Conservation (phyloP, 2,888 invertebrate species). For the Linnaemya tessellans region DNA sequence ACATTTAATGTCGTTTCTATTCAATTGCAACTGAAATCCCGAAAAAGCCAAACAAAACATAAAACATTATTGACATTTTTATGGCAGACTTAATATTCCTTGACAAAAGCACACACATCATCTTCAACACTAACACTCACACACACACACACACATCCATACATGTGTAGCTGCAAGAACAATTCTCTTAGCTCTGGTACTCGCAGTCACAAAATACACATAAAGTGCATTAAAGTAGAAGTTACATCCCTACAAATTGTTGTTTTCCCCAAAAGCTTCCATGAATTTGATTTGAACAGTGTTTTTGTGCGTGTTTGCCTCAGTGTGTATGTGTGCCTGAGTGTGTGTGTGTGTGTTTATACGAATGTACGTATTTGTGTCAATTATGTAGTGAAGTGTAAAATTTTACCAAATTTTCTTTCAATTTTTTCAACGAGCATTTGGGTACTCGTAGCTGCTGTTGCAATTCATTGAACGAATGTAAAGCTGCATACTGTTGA, state of each 20-base stretch:
- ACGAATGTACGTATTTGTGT: neutral
- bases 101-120: slow-evolving; percentile 42
- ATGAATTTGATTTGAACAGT: neutral
- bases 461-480: slow-evolving; percentile 52
- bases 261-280: slow-evolving; percentile 16
- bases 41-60: slow-evolving; percentile 37
- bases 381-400: slow-evolving; percentile 58
- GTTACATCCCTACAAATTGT: slow-evolving; percentile 33
- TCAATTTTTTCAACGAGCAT: slow-evolving; percentile 50
- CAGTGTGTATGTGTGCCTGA: neutral
- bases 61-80: slow-evolving; percentile 56
- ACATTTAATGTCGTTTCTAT: slow-evolving; percentile 31
- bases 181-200: neutral
- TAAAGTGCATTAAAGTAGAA: slow-evolving; percentile 46
- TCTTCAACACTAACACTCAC: slow-evolving; percentile 14
- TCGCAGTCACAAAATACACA: slow-evolving; percentile 32
- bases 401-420: slow-evolving; percentile 61
- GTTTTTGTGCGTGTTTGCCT: slow-evolving; percentile 8
- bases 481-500: slow-evolving; percentile 11
- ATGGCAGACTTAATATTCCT: slow-evolving; percentile 57
- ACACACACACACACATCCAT: neutral
- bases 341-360: neutral
- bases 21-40: slow-evolving; percentile 29
- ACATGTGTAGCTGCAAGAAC: neutral
- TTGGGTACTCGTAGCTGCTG: slow-evolving; percentile 48